These are phyloP conservation scores for Xenus cinereus DNA, from an alignment of 2,113 vertebrate species.

Conservation along the genomic window DNA sequence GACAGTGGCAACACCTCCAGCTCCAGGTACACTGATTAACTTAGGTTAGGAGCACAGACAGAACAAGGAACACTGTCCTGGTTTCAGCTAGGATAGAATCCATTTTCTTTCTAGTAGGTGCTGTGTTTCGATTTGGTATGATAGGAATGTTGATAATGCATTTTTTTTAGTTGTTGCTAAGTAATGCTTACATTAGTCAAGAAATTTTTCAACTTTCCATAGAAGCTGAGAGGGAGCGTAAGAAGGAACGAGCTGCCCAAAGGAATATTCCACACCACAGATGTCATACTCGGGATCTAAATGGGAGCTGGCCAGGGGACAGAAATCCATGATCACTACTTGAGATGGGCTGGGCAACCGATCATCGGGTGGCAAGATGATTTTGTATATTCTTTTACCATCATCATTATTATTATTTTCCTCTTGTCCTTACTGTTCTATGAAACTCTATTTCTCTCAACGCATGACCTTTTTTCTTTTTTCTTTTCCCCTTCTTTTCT, in stretches of 20 bases:
- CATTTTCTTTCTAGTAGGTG: neutral
- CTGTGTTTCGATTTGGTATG: neutral
- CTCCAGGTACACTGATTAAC: accelerated
- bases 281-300: neutral
- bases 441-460: neutral
- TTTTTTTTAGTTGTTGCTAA: neutral
- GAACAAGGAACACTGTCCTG: neutral
- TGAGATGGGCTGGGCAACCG: neutral
- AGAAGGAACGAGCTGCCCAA: neutral
- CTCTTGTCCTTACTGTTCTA: neutral
- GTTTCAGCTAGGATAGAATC: neutral
- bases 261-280: neutral
- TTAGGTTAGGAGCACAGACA: accelerated
- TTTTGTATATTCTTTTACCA: neutral
- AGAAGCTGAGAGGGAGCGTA: neutral
- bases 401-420: neutral
- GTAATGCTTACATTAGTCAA: neutral
- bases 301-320: neutral
- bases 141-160: neutral
- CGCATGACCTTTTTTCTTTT: neutral
- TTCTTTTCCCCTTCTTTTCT: neutral
- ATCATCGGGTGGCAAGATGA: neutral
- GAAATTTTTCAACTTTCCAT: neutral
- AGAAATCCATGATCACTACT: neutral
- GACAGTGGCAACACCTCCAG: neutral